These are phyloP conservation scores for Lasioglossum pauxillum DNA, from an alignment of 2,888 invertebrate species.

Conservation along the genomic window DNA sequence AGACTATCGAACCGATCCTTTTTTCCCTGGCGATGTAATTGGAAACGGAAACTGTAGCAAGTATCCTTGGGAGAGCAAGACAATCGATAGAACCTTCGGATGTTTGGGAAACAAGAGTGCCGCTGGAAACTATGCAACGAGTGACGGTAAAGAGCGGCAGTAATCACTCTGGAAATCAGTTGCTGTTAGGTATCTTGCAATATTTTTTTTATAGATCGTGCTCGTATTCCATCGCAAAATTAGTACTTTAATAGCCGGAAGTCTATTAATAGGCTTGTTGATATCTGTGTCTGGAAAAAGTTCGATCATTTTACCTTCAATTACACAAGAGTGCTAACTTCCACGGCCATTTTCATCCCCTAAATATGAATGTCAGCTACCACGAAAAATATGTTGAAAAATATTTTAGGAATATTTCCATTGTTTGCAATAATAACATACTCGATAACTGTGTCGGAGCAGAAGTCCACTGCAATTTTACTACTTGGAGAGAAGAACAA, in stretches of 20 bases:
- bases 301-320: neutral
- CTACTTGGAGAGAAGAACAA: too few species aligned
- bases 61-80: slow-evolving; percentile 1
- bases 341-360: neutral
- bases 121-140: neutral
- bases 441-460: too few species aligned
- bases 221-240: neutral
- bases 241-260: too few species aligned
- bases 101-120: neutral
- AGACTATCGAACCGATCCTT: slow-evolving; percentile 2
- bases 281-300: too few species aligned
- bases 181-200: neutral
- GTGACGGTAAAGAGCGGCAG: neutral
- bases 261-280: neutral
- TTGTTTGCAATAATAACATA: too few species aligned
- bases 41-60: neutral
- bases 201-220: neutral
- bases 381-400: too few species aligned
- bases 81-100: slow-evolving; percentile 8
- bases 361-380: too few species aligned
- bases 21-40: neutral
- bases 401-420: too few species aligned
- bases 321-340: neutral
- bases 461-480: too few species aligned
- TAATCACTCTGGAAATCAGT: neutral